Conservation (phyloP, 2,797 vertebrate genomes). For the Peromyscus melanophrys region DNA sequence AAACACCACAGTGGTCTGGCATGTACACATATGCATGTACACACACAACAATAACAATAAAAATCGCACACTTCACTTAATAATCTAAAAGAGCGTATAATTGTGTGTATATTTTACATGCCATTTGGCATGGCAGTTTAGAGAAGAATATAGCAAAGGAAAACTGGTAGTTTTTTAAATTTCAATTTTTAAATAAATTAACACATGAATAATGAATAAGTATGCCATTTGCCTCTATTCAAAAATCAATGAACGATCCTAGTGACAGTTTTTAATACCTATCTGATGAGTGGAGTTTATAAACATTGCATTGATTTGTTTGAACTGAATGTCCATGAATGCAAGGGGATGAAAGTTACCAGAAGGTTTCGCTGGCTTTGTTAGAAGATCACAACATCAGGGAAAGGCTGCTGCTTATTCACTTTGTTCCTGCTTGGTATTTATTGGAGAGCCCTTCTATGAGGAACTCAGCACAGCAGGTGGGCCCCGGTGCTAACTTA, state of each 20-base stretch:
- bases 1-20: not conserved
- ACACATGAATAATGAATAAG: conserved; percentile 56
- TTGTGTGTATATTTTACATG: not conserved
- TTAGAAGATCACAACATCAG: not conserved
- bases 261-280: conserved; percentile 59
- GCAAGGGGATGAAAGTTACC: not conserved
- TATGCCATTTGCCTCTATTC: conserved; percentile 50
- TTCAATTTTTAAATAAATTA: conserved; percentile 60
- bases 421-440: not conserved
- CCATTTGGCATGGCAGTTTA: not conserved
- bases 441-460: not conserved
- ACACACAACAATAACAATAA: not conserved
- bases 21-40: too few species aligned
- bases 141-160: not conserved
- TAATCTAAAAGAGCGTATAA: not conserved
- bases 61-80: not conserved
- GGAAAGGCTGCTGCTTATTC: not conserved
- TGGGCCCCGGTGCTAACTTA: not conserved
- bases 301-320: conserved; percentile 51
- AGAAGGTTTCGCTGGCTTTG: conserved; percentile 6
- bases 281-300: conserved; percentile 28
- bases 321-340: conserved; percentile 52
- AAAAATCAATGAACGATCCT: conserved; percentile 65
- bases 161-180: conserved; percentile 10
- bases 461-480: not conserved